Evolutionary conservation across 2,113 vertebrate species (phyloP), one percentile per base, ranked within the genome.

Genomic region (Thamnaconus septentrionalis): DNA sequence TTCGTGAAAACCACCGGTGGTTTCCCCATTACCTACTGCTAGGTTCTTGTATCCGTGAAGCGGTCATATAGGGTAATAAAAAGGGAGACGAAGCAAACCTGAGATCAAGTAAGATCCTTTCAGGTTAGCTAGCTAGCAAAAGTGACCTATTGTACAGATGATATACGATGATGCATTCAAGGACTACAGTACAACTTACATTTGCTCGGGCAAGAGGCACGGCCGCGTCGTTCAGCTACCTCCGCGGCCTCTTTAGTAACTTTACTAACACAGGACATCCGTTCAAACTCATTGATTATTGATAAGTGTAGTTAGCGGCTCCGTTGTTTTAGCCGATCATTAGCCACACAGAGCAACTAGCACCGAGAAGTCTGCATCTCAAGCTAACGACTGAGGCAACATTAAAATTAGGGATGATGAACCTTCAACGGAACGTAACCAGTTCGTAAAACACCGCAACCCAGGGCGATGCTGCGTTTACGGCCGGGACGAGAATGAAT

Each of bases 401-500:
- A 49, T 10, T 7, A 4, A 54, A 79, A 48, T 44, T 7, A 7
- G 9, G 49, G 5, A 57, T 43, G 40, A 11, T 11, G 2, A 0
- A 5, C 11, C 1, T 3, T 3, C 3, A 31, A 41, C 57, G 7
- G 56, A 4, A 7, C 4, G 3, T 0, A 52, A 5, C 3, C 1
- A 6, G 10, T 8, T 6, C 3, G 7, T 41, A 39, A 3, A 31
- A 18, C 6, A 8, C 6, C 6, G 45, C 42, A 46, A 48, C n/a
- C n/a, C 18, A 11, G 3, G 11, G 5, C 11, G n/a, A 41, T 1
- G 46, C 39, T 55, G 55, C 45, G 47, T 62, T 64, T 54, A 59
- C 39, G 31, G 40, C 40, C 59, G 43, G 56, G 43, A 43, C 40
- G 64, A 70, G 70, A 71, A 86, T 75, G 69, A 84, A 80, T 80